These are phyloP conservation scores for Phoenoteleia sp. DNA, from an alignment of 2,888 invertebrate species.

Conservation along the genomic window DNA sequence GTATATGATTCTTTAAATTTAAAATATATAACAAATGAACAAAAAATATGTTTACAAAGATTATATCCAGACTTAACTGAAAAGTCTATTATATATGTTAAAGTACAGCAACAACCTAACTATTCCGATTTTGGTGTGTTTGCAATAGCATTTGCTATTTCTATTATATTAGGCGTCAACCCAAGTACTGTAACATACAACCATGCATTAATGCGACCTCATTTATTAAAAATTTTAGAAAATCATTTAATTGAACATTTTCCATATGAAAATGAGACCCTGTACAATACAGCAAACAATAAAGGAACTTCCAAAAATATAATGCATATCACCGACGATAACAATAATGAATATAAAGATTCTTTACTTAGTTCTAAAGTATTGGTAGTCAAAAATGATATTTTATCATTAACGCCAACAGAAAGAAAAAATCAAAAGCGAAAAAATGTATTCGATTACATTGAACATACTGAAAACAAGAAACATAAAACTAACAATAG, in stretches of 20 bases:
- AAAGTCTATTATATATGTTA: slow-evolving; percentile 12
- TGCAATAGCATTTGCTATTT: slow-evolving; percentile 6
- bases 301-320: too few relatives aligned
- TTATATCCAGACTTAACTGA: slow-evolving; percentile 2
- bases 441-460: neutral
- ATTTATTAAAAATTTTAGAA: slow-evolving; percentile 10
- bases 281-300: too few relatives aligned
- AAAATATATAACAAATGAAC: neutral
- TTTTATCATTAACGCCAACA: too few relatives aligned
- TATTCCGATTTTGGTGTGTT: neutral
- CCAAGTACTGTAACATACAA: neutral
- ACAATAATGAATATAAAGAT: too few relatives aligned
- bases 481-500: neutral
- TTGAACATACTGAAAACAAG: neutral
- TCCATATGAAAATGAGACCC: slow-evolving; percentile 11
- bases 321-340: too few relatives aligned
- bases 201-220: neutral
- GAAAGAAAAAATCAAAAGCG: neutral
- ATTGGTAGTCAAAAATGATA: too few relatives aligned
- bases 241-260: slow-evolving; percentile 1
- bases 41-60: slow-evolving; percentile 3
- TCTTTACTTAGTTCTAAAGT: too few relatives aligned
- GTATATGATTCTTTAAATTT: slow-evolving; percentile 9
- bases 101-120: slow-evolving; percentile 23
- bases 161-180: neutral